Conservation (phyloP, 1,140 invertebrate species). For the Teleogryllus occipitalis region DNA sequence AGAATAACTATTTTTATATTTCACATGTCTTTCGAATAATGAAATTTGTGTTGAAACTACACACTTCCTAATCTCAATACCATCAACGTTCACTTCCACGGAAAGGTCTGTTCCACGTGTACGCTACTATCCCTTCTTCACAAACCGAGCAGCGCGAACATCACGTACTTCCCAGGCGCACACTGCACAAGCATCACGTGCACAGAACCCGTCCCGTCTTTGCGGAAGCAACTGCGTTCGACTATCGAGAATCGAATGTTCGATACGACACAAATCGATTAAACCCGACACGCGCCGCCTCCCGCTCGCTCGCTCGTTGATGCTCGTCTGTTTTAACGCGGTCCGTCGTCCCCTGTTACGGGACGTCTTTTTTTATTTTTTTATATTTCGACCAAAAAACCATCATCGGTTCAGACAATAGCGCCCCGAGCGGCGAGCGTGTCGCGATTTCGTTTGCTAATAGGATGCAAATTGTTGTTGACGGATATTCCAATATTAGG, state of each 20-base stretch:
- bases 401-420: not conserved
- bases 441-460: not conserved
- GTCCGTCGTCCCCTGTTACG: not conserved
- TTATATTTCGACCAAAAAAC: not conserved
- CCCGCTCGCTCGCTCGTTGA: not conserved
- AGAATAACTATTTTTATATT: too few relatives aligned
- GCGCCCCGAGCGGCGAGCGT: not conserved
- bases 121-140: too few relatives aligned
- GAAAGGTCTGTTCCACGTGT: too few relatives aligned
- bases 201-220: too few relatives aligned
- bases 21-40: too few relatives aligned
- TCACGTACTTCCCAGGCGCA: too few relatives aligned
- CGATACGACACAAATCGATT: not conserved
- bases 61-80: too few relatives aligned
- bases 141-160: too few relatives aligned
- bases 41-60: too few relatives aligned
- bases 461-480: conserved; percentile 1
- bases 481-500: conserved; percentile 1
- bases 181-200: too few relatives aligned
- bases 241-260: not conserved
- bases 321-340: not conserved
- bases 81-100: too few relatives aligned
- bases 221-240: too few relatives aligned
- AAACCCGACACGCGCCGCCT: not conserved
- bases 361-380: not conserved